phyloP scores from a whole-genome alignment of 2,797 vertebrate species.

The Novumbra hubbsi region DNA sequence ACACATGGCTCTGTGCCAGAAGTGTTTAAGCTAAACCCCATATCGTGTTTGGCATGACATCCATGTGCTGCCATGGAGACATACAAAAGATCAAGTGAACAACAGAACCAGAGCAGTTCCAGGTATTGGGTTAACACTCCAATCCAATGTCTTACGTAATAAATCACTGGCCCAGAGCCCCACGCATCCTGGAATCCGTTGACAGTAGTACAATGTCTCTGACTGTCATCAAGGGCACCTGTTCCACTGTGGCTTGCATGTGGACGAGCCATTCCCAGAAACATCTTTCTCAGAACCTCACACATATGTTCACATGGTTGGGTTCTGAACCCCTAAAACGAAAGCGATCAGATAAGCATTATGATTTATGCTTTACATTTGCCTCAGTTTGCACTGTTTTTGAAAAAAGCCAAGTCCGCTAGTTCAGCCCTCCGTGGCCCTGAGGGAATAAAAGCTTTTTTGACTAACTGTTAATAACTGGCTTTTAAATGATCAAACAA shows the following conservation, averaged over 20 bases:
- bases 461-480: slow-evolving; percentile 63
- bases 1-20: too few species aligned
- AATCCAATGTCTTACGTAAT: too few species aligned
- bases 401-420: not conserved
- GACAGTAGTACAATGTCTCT: slow-evolving; percentile 8
- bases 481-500: slow-evolving; percentile 62
- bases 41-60: not conserved
- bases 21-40: too few species aligned
- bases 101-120: not conserved
- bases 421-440: not conserved
- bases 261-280: slow-evolving; percentile 27
- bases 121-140: too few species aligned
- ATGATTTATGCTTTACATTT: not conserved
- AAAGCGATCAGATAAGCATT: not conserved
- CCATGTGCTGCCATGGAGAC: too few species aligned
- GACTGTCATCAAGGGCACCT: slow-evolving; percentile 44
- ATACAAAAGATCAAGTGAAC: not conserved
- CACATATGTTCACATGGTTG: not conserved
- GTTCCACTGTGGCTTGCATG: slow-evolving; percentile 40
- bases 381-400: not conserved
- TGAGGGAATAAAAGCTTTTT: slow-evolving; percentile 8
- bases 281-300: slow-evolving; percentile 51
- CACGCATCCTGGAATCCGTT: not conserved
- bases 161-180: too few species aligned
- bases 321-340: not conserved